phyloP scores from a whole-genome alignment of 2,797 vertebrate genomes.

The Oreonectes daqikongensis region DNA sequence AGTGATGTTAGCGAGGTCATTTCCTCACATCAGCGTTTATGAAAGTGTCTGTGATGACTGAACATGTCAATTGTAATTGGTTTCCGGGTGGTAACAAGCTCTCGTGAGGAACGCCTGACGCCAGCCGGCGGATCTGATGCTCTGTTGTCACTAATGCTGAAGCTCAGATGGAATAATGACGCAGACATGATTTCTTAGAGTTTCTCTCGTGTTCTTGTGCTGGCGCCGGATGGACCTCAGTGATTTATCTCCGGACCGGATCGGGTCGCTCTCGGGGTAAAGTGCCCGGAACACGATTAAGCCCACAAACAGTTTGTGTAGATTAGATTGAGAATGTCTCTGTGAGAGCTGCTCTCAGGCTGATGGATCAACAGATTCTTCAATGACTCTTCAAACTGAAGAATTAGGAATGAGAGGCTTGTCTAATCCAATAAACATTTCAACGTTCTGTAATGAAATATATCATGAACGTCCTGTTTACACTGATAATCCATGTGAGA shows the following conservation, averaged over 20 bases:
- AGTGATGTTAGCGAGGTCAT: constrained; percentile 31
- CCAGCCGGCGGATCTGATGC: constrained; percentile 70
- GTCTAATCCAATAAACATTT: no score
- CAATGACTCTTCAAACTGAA: no score
- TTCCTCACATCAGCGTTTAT: constrained; percentile 55
- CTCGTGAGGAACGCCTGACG: constrained; percentile 79
- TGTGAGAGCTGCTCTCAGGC: background rate
- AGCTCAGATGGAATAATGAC: constrained; percentile 30
- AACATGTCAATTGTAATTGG: constrained; percentile 84
- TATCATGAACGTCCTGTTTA: no score
- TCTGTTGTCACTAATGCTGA: constrained; percentile 74
- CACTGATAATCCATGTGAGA: no score
- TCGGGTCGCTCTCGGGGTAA: constrained; percentile 19
- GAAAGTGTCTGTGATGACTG: constrained; percentile 62
- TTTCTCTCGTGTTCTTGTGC: constrained; percentile 57
- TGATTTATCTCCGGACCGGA: constrained; percentile 15
- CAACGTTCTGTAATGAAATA: no score
- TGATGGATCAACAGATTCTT: no score
- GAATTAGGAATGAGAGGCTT: no score
- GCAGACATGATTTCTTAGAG: constrained; percentile 9
- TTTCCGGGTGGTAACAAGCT: constrained; percentile 83
- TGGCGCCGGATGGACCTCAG: constrained; percentile 17
- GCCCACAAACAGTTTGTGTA: constrained; percentile 1
- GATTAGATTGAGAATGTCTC: constrained; percentile 41
- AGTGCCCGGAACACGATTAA: constrained; percentile 24